Evolutionary conservation across 2,888 invertebrate genomes (phyloP).

Genomic region (Sphaerophoria rueppellii): DNA sequence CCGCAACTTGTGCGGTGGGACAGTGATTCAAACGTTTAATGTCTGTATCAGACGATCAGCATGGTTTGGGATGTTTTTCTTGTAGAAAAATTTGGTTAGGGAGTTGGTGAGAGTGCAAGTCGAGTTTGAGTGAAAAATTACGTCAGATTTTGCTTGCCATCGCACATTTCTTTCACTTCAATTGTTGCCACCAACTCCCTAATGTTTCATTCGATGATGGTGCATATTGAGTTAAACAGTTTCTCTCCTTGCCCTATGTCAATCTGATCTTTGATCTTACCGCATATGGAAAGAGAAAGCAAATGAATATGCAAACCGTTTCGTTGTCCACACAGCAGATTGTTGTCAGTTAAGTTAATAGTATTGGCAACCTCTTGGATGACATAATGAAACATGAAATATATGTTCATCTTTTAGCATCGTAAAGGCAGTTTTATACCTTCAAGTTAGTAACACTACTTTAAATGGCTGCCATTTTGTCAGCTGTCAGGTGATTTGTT

Average conservation of each 20-base stretch:
- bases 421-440: no score
- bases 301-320: not conserved
- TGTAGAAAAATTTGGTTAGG: not conserved
- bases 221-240: slow-evolving; percentile 4
- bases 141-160: not conserved
- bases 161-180: not conserved
- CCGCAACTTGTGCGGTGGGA: not conserved
- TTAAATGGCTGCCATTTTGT: no score
- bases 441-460: no score
- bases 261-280: slow-evolving; percentile 11
- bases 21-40: slow-evolving; percentile 3
- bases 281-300: not conserved
- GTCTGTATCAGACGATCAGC: slow-evolving; percentile 5
- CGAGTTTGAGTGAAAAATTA: not conserved
- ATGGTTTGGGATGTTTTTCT: not conserved
- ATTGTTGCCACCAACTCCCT: not conserved
- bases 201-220: not conserved
- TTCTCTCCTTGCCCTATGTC: not conserved
- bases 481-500: no score
- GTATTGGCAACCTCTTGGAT: slow-evolving; percentile 12
- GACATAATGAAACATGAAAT: slow-evolving; percentile 20
- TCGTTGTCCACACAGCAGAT: not conserved
- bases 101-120: not conserved
- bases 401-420: no score
- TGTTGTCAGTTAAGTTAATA: slow-evolving; percentile 7